phyloP scores from a whole-genome alignment of 2,797 vertebrate genomes.

The Columba guinea region DNA sequence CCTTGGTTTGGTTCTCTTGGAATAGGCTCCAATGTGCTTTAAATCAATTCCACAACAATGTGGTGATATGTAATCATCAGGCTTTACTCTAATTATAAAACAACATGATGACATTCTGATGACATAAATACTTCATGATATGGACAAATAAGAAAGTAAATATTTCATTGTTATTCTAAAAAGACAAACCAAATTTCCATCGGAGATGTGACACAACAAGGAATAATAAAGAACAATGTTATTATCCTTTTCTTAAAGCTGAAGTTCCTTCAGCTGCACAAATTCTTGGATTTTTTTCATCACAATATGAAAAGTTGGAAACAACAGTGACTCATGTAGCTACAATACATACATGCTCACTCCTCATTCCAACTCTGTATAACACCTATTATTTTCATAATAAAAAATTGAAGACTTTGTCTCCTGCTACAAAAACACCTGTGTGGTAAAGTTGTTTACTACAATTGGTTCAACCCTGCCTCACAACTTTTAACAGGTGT shows the following conservation, averaged over 20 bases:
- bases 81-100: not conserved
- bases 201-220: not conserved
- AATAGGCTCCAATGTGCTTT: not conserved
- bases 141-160: not conserved
- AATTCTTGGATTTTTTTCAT: not conserved
- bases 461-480: not conserved
- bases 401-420: not conserved
- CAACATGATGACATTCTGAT: not conserved
- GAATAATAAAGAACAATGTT: not conserved
- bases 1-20: not conserved
- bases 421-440: not conserved
- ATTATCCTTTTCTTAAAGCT: not conserved
- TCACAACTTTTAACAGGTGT: not conserved
- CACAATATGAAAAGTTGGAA: not conserved
- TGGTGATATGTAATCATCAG: not conserved
- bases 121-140: not conserved
- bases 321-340: not conserved
- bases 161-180: not conserved
- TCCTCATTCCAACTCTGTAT: not conserved
- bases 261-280: not conserved
- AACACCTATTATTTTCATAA: not conserved
- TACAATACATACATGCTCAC: accelerated
- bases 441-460: not conserved
- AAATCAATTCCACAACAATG: not conserved
- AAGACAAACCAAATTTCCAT: not conserved